Evolutionary conservation across 1,140 invertebrate genomes (phyloP), one percentile per base, ranked within the genome.

Genomic region (Eriosoma lanigerum): DNA sequence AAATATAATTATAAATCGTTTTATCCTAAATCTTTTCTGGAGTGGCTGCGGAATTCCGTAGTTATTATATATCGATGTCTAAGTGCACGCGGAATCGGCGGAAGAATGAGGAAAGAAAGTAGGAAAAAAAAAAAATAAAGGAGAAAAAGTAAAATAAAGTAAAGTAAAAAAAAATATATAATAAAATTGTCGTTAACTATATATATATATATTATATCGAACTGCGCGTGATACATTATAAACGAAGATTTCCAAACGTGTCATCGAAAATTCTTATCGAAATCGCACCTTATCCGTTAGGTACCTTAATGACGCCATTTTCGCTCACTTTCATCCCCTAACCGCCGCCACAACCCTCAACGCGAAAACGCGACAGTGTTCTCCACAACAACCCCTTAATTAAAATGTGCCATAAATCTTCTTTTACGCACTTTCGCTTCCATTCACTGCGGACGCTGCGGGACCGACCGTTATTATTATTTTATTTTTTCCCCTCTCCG

Each of bases 391-490:
- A 1, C 38, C 64, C n/a, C 32, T 68, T 68, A 68, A 68, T 68
- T 68, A 68, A 68, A 68, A 68, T 46, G 64, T 46, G 13, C 38
- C 38, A 68, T 68, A 68, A 68, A 68, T 68, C 64, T 66, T 66
- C 64, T 68, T 68, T 46, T 46, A 10, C 38, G 21, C 12, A 10
- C 21, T 3, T 8, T 32, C 8, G 38, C n/a, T 8, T 21, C 21
- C 21, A 8, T 68, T n/a, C 38, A 15, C 13, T 13, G 13, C 21
- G 38, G 38, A 68, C 21, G 21, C n/a, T 46, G 12, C 64, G 21
- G 64, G 64, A 0, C 13, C 21, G 64, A n/a, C 38, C 64, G 21
- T 46, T 46, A 68, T 68, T 68, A 48, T 66, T 38, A 66, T 44
- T 44, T 44, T 66, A 5, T 46, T 68, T 68, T 62, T 44, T 68